A percentile compares a stretch with the other conserved stretches of the same genome.
These are phyloP conservation scores for Papilio polytes DNA, from an alignment of 1,140 invertebrate genomes.

Conservation along the genomic window DNA sequence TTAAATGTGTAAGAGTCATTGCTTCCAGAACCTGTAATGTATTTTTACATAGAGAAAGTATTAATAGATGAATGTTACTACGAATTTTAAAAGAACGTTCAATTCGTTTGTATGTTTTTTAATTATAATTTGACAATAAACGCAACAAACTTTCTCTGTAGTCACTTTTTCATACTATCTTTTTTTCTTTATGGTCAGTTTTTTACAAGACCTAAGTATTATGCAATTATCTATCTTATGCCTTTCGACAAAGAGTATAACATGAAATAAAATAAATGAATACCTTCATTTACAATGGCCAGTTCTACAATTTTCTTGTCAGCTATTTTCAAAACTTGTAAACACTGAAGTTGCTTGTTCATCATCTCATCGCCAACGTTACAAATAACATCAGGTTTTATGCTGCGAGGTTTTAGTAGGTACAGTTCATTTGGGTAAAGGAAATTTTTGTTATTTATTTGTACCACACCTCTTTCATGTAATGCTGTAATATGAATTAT, in stretches of 20 bases:
- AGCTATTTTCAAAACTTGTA: constrained; percentile 66
- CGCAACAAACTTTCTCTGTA: neutral
- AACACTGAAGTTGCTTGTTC: constrained; percentile 69
- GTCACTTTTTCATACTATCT: neutral
- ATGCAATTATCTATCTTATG: neutral
- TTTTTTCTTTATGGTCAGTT: neutral
- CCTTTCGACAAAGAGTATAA: neutral
- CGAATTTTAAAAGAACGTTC: neutral
- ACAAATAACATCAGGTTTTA: constrained; percentile 62
- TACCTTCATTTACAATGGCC: constrained; percentile 80
- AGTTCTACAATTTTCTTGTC: constrained; percentile 71
- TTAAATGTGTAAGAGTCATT: constrained; percentile 80
- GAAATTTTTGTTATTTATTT: constrained; percentile 80
- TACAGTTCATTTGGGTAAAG: constrained; percentile 75
- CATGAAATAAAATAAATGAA: neutral
- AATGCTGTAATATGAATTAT: constrained; percentile 55
- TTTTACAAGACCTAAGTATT: neutral
- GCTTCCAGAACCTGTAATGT: constrained; percentile 69
- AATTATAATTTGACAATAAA: neutral
- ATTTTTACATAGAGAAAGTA: neutral
- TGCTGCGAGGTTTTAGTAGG: constrained; percentile 62
- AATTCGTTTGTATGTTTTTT: neutral
- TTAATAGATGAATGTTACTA: neutral
- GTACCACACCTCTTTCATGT: constrained; percentile 62
- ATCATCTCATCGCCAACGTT: constrained; percentile 66